Base-by-base conservation (phyloP, 2,888 invertebrate genomes). In the Meteorus colon region DNA sequence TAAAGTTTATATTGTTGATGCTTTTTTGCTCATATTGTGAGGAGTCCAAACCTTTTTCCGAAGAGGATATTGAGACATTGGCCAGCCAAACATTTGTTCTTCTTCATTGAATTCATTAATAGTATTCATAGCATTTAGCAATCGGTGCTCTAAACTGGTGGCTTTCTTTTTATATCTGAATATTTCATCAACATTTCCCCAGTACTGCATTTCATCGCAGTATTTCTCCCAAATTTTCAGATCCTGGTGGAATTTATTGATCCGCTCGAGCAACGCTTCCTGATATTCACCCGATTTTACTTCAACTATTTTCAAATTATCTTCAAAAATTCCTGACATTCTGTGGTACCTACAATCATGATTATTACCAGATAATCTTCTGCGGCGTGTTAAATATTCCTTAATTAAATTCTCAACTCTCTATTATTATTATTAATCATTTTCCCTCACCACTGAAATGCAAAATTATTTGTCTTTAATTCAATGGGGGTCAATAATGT, bases 61-160 rank as follows among this genome's bases (percentile, higher is more conserved):
- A 79, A 95, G 91, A 0, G 97, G 97, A 91, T 98, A 98, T 82
- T 95, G 94, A 0, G 98, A 96, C 10, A 94, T 88, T 85, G 97
- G 96, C 94, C 96, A 97, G 14, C 95, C 96, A 86, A 95, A 98
- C 24, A 97, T 93, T 41, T 92, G 91, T 88, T 98, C 98, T 88
- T 98, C 98, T 86, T 94, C 95, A 88, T 98, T 98, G 84, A 98
- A 97, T 77, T 93, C 93, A 84, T 97, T 96, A 79, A 98, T 96
- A 77, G 92, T 94, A 65, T 93, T 92, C 89, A 96, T 93, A 4
- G 97, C 98, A 4, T 91, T 88, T 65, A 94, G 90, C 77, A 97
- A 70, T 29, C 89, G 87, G 74, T 93, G 92, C 87, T 97, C 96
- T 48, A 98, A 90, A 65, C 93, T 92, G n/a, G 92, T 92, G 0